Percentiles rank a stretch among this genome's conserved stretches.
Conservation (phyloP, 2,797 vertebrate species). For the Buceros bicornis region DNA sequence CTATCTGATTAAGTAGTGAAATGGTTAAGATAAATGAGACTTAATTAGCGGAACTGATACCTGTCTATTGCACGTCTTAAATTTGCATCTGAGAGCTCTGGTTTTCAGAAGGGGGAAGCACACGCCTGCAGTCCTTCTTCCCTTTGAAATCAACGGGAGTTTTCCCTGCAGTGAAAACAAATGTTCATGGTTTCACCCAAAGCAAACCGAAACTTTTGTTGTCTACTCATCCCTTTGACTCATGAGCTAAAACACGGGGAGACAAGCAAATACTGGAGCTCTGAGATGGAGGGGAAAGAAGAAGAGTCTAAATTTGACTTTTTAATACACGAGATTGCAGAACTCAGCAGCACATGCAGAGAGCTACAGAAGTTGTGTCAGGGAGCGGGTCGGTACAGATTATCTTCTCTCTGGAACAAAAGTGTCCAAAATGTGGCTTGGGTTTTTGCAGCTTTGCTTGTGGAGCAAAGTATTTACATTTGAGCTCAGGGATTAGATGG, state of each 20-base stretch:
- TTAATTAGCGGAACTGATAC: constrained; percentile 63
- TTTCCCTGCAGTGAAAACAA: constrained; percentile 21
- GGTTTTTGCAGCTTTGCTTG: background rate
- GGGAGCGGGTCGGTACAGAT: background rate
- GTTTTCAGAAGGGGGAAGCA: background rate
- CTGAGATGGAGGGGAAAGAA: background rate
- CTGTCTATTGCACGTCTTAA: constrained; percentile 12
- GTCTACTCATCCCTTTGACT: background rate
- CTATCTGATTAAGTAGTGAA: constrained; percentile 70
- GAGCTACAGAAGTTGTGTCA: background rate
- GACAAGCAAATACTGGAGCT: background rate
- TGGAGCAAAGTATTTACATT: constrained; percentile 46
- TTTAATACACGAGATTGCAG: background rate
- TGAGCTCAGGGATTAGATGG: constrained; percentile 43
- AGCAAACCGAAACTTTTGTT: constrained; percentile 1
- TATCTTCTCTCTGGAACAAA: background rate
- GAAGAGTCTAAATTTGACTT: constrained; percentile 6
- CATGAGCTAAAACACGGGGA: background rate
- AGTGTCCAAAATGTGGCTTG: background rate
- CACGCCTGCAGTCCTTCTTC: background rate
- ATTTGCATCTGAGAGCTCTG: constrained; percentile 36
- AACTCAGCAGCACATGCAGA: background rate
- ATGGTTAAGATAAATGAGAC: constrained; percentile 71
- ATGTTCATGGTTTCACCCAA: background rate
- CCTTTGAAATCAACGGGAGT: constrained; percentile 23